Evolutionary conservation across 2,888 invertebrate species (phyloP).

Genomic region (Trichogramma evanescens): DNA sequence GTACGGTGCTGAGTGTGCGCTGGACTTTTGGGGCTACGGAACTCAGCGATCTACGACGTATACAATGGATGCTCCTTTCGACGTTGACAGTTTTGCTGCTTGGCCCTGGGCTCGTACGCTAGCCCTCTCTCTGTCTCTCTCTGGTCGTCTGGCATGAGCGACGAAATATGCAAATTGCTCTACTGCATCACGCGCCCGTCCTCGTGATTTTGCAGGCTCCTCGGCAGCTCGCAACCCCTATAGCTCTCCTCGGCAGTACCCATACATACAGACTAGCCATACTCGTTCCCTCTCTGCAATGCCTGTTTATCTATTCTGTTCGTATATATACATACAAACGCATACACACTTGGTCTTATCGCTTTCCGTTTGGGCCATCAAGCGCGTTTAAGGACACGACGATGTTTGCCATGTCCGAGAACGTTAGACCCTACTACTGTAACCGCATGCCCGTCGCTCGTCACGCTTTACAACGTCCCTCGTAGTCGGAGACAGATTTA

Average conservation of each 20-base stretch:
- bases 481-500: no score
- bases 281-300: background rate
- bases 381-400: slow-evolving; percentile 10
- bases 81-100: background rate
- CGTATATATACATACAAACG: background rate
- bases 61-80: slow-evolving; percentile 17
- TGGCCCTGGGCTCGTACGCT: no score
- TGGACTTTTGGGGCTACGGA: no score
- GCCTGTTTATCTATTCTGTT: background rate
- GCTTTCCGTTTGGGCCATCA: background rate
- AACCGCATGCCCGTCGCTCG: no score
- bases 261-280: no score
- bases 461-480: no score
- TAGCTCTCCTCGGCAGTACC: no score
- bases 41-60: slow-evolving; percentile 1
- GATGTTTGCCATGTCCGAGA: no score
- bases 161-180: slow-evolving; percentile 20
- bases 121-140: no score
- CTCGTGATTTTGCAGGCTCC: slow-evolving; percentile 8
- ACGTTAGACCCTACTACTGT: no score
- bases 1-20: background rate
- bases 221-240: no score
- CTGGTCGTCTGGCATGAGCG: background rate
- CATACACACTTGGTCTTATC: no score
- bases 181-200: slow-evolving; percentile 8